phyloP scores from a whole-genome alignment of 2,888 invertebrate genomes.

The Lepidochrysops patricia region DNA sequence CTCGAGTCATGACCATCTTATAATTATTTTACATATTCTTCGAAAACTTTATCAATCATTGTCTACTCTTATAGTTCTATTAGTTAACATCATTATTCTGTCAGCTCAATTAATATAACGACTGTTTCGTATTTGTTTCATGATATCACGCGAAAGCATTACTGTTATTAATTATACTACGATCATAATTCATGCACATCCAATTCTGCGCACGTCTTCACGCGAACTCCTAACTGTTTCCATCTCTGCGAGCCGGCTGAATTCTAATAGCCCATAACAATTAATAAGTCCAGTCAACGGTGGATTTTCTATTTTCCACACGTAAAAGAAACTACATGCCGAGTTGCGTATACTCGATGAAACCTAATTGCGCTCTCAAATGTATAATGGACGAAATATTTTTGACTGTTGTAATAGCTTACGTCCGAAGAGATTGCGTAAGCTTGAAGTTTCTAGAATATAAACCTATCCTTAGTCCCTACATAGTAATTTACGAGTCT shows the following conservation, averaged over 20 bases:
- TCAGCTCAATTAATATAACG: conserved; percentile 14
- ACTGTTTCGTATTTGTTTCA: conserved; percentile 24
- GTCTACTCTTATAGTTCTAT: background rate
- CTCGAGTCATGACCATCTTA: background rate
- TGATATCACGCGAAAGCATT: conserved; percentile 35
- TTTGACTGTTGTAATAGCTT: background rate
- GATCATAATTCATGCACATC: conserved; percentile 39
- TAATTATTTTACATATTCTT: background rate
- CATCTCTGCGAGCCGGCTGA: conserved; percentile 53
- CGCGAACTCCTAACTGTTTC: conserved; percentile 66
- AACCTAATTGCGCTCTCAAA: conserved; percentile 46
- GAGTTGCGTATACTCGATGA: conserved; percentile 51
- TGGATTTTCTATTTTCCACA: conserved; percentile 74
- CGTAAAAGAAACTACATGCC: conserved; percentile 71
- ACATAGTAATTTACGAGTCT: conserved; percentile 13
- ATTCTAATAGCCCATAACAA: conserved; percentile 66
- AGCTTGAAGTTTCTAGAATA: background rate
- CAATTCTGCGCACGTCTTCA: conserved; percentile 64
- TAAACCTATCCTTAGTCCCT: background rate
- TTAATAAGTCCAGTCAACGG: conserved; percentile 71
- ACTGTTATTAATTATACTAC: conserved; percentile 36
- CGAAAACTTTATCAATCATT: background rate
- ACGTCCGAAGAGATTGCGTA: background rate
- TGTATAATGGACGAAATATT: background rate
- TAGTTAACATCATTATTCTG: conserved; percentile 12